Evolutionary conservation across 2,888 invertebrate species (phyloP).

Genomic region (Laspeyria flexula): DNA sequence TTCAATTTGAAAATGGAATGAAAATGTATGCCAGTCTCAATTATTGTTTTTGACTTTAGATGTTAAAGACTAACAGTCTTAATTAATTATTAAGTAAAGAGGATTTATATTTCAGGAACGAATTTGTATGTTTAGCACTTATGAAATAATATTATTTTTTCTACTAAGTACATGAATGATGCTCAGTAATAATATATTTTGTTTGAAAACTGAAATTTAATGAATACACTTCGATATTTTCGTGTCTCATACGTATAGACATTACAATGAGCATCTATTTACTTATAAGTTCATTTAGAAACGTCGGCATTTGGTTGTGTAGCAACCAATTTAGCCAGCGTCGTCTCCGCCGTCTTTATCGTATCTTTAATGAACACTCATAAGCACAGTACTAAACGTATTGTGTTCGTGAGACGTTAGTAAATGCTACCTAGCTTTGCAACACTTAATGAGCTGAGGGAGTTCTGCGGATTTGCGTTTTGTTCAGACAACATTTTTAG

Average conservation of each 20-base stretch:
- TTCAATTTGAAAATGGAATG: no score
- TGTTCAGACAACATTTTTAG: slow-evolving; percentile 39
- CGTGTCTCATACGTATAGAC: not conserved
- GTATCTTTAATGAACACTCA: slow-evolving; percentile 86
- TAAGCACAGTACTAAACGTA: slow-evolving; percentile 79
- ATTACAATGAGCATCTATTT: slow-evolving; percentile 12
- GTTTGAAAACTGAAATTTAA: not conserved
- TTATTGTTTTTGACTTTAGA: no score
- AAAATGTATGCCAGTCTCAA: no score
- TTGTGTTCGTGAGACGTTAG: slow-evolving; percentile 62
- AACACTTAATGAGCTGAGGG: slow-evolving; percentile 59
- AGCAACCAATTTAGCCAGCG: slow-evolving; percentile 73
- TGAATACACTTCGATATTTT: not conserved
- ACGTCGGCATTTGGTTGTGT: slow-evolving; percentile 37
- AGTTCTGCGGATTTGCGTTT: slow-evolving; percentile 73
- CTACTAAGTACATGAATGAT: no score
- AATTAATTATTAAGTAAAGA: no score
- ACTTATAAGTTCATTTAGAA: slow-evolving; percentile 32
- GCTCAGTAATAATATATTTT: no score
- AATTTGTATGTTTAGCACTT: no score
- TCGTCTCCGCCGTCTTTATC: slow-evolving; percentile 79
- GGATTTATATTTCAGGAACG: no score
- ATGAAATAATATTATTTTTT: no score
- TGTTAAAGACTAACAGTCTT: no score
- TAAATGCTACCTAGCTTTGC: slow-evolving; percentile 46